Conservation (phyloP, 2,888 invertebrate genomes). For the Mylabris sibirica region DNA sequence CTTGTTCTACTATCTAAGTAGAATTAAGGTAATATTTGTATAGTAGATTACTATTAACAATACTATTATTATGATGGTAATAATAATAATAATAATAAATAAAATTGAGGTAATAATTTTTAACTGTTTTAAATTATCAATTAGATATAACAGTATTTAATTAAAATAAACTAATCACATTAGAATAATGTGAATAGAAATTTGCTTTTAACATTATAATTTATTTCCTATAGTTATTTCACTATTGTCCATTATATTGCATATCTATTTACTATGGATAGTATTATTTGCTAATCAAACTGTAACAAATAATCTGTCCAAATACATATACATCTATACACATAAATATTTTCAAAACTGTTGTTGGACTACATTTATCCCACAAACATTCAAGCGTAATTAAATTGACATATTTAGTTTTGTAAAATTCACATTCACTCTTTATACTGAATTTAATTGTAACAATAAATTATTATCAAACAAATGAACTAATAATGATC, state of each 20-base stretch:
- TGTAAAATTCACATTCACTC: neutral
- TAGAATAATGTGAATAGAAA: neutral
- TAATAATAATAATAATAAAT: neutral
- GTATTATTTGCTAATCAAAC: conserved; percentile 9
- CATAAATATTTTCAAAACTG: neutral
- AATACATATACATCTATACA: neutral
- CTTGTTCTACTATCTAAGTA: neutral
- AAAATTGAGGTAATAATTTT: neutral
- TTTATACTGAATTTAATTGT: conserved; percentile 1
- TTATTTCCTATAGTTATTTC: neutral
- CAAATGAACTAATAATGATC: neutral
- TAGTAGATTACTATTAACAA: neutral
- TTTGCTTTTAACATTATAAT: neutral
- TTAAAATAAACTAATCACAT: neutral
- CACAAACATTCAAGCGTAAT: conserved; percentile 8
- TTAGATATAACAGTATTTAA: neutral
- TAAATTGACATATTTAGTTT: conserved; percentile 10
- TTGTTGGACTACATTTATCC: neutral
- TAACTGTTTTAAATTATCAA: neutral
- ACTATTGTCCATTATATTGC: neutral
- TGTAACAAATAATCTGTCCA: neutral
- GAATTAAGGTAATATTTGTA: neutral
- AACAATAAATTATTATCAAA: conserved; percentile 4
- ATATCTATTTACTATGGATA: neutral
- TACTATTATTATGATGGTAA: neutral